Conservation (phyloP, 2,113 vertebrate genomes). For the cattle (Bos taurus) region ARS-UCD2.0 NC_037337.1:13213001-13213500, state of each 20-base stretch:
- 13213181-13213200: not conserved
- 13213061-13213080: not conserved
- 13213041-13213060: not conserved
- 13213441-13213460: not conserved
- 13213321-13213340: not conserved
- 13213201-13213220: not conserved
- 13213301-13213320: not conserved
- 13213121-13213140: not conserved
- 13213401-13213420: not conserved
- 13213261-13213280: not conserved
- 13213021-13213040: not conserved
- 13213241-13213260: not conserved
- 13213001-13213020: not conserved
- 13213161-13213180: not conserved
- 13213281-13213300: not conserved
- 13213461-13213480: not conserved
- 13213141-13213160: not conserved
- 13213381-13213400: not conserved
- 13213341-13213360: not conserved
- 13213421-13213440: not conserved
- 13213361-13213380: not conserved
- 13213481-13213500: not conserved
- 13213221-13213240: not conserved
- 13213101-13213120: not conserved
- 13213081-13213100: not conserved